phyloP scores from a whole-genome alignment of 2,113 vertebrate species.

The Hoplias malabaricus region DNA sequence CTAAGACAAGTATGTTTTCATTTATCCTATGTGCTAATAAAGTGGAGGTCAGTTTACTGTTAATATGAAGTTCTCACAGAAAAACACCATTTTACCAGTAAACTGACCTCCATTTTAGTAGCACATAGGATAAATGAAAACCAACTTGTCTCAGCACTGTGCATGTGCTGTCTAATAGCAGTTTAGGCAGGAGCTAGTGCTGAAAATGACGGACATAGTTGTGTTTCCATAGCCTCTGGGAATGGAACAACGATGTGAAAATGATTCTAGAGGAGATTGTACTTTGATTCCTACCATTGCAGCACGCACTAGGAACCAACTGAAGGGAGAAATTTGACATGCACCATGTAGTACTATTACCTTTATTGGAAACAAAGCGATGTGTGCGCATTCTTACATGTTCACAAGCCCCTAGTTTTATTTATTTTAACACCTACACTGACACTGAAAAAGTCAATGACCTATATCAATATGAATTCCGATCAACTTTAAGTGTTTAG shows the following conservation, averaged over 20 bases:
- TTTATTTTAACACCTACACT: conserved; percentile 43
- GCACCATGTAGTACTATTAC: conserved; percentile 14
- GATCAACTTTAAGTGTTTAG: conserved; percentile 52
- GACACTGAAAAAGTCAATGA: conserved; percentile 47
- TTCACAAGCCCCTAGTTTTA: conserved; percentile 52
- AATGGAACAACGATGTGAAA: neutral
- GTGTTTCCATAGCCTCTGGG: neutral
- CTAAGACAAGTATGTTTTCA: neutral
- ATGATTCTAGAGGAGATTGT: conserved; percentile 5
- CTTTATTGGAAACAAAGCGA: conserved; percentile 49
- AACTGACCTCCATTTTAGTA: neutral
- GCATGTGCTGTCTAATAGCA: neutral
- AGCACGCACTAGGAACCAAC: neutral
- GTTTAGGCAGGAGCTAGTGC: neutral
- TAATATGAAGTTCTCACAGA: neutral
- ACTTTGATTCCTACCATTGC: neutral
- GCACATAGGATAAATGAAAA: neutral
- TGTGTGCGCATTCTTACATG: conserved; percentile 46
- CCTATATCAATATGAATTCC: conserved; percentile 48
- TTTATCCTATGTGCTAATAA: neutral
- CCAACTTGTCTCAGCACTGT: neutral
- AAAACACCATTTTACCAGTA: neutral
- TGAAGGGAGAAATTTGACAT: neutral
- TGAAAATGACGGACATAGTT: neutral
- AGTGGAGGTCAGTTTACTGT: neutral